Conservation (phyloP, 2,113 vertebrate species). For the Castor canadensis region DNA sequence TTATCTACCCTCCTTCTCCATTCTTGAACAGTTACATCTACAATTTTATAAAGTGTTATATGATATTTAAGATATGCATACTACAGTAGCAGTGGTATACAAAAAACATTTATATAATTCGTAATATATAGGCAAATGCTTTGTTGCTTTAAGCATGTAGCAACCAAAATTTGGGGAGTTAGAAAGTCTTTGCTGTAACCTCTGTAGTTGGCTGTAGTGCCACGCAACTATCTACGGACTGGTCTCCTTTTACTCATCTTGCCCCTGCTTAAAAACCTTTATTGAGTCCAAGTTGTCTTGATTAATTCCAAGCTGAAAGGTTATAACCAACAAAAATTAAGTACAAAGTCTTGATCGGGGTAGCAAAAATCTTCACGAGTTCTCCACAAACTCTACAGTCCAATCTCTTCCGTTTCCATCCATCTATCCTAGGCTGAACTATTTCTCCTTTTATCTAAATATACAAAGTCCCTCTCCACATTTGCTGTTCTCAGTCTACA, state of each 20-base stretch:
- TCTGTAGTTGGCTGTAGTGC: background rate
- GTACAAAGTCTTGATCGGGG: background rate
- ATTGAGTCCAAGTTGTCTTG: slow-evolving; percentile 5
- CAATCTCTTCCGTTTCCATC: background rate
- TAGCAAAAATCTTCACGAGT: background rate
- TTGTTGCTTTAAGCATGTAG: background rate
- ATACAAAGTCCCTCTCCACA: background rate
- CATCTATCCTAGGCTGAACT: background rate
- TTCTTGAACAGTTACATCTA: too few relatives aligned
- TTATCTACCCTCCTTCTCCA: too few relatives aligned
- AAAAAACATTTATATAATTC: background rate
- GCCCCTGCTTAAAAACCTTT: background rate
- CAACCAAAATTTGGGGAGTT: background rate
- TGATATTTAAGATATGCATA: background rate
- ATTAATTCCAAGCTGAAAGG: background rate
- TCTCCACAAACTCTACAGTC: background rate
- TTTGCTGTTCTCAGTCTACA: background rate
- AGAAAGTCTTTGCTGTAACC: background rate
- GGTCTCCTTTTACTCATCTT: background rate
- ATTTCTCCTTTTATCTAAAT: background rate
- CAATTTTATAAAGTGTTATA: background rate
- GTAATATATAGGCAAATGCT: background rate
- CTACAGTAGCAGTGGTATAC: background rate
- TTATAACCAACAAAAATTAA: background rate
- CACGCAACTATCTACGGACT: background rate